A percentile compares a stretch with the other conserved stretches of the same genome.
phyloP scores from a whole-genome alignment of 2,797 vertebrate genomes.

The Cuculus canorus region DNA sequence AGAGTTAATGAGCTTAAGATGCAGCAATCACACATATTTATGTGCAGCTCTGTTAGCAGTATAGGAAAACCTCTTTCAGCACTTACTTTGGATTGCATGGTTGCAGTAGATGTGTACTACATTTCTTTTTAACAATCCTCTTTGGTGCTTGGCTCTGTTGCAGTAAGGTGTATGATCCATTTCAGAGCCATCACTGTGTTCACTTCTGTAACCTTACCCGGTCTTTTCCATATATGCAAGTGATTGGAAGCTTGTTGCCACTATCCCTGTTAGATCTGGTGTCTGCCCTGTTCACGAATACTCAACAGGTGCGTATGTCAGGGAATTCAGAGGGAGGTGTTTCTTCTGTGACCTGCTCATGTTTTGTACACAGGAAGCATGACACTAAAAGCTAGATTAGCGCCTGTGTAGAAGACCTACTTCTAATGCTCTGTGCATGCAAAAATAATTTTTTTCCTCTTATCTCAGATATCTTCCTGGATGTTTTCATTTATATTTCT shows the following conservation, averaged over 20 bases:
- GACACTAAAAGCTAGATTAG: not conserved
- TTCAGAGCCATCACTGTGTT: not conserved
- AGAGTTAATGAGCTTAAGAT: not conserved
- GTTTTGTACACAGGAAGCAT: not conserved
- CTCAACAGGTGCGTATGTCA: not conserved
- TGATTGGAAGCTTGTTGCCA: not conserved
- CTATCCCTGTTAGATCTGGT: not conserved
- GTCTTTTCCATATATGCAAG: not conserved
- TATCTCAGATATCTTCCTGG: not conserved
- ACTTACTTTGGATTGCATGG: not conserved
- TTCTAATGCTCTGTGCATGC: not conserved
- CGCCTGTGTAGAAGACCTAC: not conserved
- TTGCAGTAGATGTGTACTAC: not conserved
- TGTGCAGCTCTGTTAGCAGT: not conserved
- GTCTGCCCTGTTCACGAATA: constrained; percentile 17
- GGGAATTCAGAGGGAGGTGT: not conserved
- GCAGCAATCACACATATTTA: not conserved
- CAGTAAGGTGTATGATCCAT: not conserved
- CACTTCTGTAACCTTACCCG: not conserved
- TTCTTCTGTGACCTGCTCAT: not conserved
- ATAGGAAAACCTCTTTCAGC: not conserved
- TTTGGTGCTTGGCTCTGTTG: not conserved
- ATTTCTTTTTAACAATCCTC: not conserved
- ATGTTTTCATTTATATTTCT: not conserved
- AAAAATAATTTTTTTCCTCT: not conserved